A percentile compares a stretch with the other conserved stretches of the same genome.
Evolutionary conservation across 2,888 invertebrate species (phyloP).

Genomic region (Ommatoiulus sabulosus): DNA sequence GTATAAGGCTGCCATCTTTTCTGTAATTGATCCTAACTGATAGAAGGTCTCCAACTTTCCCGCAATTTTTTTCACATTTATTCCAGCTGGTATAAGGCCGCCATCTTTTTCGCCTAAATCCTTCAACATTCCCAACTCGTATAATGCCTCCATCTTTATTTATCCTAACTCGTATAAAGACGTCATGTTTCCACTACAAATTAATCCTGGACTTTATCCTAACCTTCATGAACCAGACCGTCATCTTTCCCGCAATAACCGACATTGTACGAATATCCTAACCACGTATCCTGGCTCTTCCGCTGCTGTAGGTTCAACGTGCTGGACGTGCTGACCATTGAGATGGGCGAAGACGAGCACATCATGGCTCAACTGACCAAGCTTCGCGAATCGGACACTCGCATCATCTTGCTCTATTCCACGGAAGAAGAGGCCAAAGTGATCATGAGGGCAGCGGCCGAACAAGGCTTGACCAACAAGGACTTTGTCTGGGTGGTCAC

Average conservation of each 20-base stretch:
- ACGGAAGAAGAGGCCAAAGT: slow-evolving; percentile 88
- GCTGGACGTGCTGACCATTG: slow-evolving; percentile 55
- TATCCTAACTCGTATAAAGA: too few relatives aligned
- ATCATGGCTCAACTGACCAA: slow-evolving; percentile 80
- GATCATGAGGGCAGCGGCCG: slow-evolving; percentile 81
- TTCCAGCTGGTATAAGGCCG: too few relatives aligned
- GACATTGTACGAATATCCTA: not conserved
- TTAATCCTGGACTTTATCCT: too few relatives aligned
- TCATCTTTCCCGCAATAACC: not conserved
- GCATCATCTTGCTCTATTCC: slow-evolving; percentile 92
- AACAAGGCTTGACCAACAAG: slow-evolving; percentile 83
- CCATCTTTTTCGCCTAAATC: too few relatives aligned
- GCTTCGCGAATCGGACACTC: slow-evolving; percentile 87
- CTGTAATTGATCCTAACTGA: too few relatives aligned
- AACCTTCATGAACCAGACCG: not conserved
- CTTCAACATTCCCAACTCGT: too few relatives aligned
- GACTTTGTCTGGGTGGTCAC: slow-evolving; percentile 98
- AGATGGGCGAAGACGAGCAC: slow-evolving; percentile 68
- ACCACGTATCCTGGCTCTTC: not conserved
- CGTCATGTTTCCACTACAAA: too few relatives aligned
- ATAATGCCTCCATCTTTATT: too few relatives aligned
- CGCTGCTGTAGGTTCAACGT: slow-evolving; percentile 58
- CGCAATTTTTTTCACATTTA: too few relatives aligned
- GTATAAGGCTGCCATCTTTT: too few relatives aligned
- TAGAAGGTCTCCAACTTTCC: too few relatives aligned